Evolutionary conservation across 2,797 vertebrate genomes (phyloP).

Genomic region (Ctenochaetus hawaiiensis): DNA sequence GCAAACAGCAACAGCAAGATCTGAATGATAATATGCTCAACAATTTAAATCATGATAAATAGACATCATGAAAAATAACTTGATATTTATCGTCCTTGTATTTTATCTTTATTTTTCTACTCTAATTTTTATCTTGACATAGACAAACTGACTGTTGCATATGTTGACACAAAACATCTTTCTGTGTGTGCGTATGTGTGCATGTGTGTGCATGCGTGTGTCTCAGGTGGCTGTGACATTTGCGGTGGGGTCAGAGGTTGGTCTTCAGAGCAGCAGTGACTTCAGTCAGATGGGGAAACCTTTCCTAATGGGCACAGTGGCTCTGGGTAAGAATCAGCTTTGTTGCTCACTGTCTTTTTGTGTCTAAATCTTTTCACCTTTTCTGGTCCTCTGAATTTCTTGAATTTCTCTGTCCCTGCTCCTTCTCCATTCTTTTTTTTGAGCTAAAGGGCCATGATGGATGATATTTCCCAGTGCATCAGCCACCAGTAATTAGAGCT

Average conservation of each 20-base stretch:
- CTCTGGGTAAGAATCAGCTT: conserved; percentile 77
- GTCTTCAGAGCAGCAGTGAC: conserved; percentile 83
- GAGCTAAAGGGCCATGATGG: not conserved
- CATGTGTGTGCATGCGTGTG: conserved; percentile 57
- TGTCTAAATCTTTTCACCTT: conserved; percentile 31
- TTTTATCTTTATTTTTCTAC: not conserved
- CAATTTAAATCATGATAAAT: too few relatives aligned
- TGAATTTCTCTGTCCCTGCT: not conserved
- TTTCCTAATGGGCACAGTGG: conserved; percentile 85
- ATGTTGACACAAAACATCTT: not conserved
- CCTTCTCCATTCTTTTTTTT: not conserved
- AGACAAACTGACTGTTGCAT: not conserved
- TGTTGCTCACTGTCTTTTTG: conserved; percentile 6
- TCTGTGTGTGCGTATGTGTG: conserved; percentile 27
- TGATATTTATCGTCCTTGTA: not conserved
- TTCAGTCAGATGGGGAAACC: conserved; percentile 85
- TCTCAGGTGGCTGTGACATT: conserved; percentile 85
- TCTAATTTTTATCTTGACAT: not conserved
- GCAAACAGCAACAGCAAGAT: too few relatives aligned
- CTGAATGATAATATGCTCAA: too few relatives aligned
- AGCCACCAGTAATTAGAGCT: not conserved
- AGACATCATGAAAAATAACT: not conserved
- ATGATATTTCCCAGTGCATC: not conserved
- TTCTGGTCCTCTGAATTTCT: not conserved
- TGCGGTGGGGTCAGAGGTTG: conserved; percentile 84